phyloP scores from a whole-genome alignment of 2,888 invertebrate genomes.

The Limnephilus marmoratus region DNA sequence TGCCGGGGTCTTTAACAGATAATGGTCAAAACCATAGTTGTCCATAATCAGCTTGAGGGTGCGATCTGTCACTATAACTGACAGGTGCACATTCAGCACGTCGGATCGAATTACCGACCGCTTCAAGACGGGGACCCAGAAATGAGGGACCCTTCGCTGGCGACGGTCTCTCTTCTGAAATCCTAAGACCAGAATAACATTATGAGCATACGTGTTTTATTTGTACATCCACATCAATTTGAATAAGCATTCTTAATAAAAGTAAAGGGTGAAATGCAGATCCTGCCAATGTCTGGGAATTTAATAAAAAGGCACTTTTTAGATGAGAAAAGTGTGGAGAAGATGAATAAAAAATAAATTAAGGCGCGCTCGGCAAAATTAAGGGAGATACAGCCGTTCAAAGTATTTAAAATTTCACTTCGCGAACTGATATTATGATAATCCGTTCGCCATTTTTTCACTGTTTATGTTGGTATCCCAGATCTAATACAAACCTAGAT shows the following conservation, averaged over 20 bases:
- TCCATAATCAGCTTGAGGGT: conserved; percentile 91
- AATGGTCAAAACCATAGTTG: conserved; percentile 95
- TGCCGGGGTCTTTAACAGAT: conserved; percentile 94
- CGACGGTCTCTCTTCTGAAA: conserved; percentile 81
- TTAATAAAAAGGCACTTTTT: too few relatives aligned
- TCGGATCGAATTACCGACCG: conserved; percentile 92
- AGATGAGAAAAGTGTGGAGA: too few relatives aligned
- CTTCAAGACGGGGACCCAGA: conserved; percentile 91
- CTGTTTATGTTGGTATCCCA: too few relatives aligned
- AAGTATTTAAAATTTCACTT: too few relatives aligned
- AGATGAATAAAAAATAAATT: too few relatives aligned
- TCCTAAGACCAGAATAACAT: conserved; percentile 71
- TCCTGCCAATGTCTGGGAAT: too few relatives aligned
- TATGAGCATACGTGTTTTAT: not conserved
- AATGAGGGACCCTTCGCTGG: conserved; percentile 85
- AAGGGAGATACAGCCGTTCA: too few relatives aligned
- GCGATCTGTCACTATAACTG: conserved; percentile 89
- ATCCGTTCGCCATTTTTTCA: too few relatives aligned
- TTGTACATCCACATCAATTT: not conserved
- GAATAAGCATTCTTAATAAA: not conserved
- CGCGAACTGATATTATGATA: too few relatives aligned
- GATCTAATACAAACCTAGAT: too few relatives aligned
- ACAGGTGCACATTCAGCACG: conserved; percentile 90
- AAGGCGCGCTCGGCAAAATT: too few relatives aligned
- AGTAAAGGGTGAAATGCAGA: too few relatives aligned